Conservation (phyloP, 2,888 invertebrate genomes). For the Dryobotodes eremita region DNA sequence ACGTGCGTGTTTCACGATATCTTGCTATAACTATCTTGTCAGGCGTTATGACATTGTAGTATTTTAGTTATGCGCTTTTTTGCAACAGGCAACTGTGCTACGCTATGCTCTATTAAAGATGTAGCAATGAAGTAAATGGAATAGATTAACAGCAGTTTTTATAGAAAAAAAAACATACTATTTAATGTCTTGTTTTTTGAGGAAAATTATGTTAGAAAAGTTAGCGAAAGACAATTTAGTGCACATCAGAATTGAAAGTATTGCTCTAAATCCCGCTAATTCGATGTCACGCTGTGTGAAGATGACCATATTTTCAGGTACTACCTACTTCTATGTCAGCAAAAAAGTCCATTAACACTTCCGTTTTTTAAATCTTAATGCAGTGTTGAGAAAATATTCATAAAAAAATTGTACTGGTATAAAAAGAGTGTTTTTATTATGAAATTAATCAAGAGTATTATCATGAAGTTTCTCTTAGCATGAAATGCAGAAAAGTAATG, state of each 20-base stretch:
- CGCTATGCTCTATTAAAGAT: constrained; percentile 60
- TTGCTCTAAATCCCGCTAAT: constrained; percentile 8
- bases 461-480: too few relatives aligned
- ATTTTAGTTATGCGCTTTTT: constrained; percentile 43
- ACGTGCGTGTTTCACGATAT: constrained; percentile 28
- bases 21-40: constrained; percentile 41
- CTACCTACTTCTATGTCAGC: neutral
- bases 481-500: too few relatives aligned
- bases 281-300: neutral
- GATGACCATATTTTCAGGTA: neutral
- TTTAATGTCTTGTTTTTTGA: constrained; percentile 23
- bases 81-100: constrained; percentile 43
- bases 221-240: neutral
- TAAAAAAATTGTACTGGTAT: neutral
- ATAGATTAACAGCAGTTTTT: constrained; percentile 31
- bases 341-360: too few relatives aligned
- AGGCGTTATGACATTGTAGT: constrained; percentile 55
- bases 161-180: constrained; percentile 7
- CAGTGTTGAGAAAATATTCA: neutral
- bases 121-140: constrained; percentile 44
- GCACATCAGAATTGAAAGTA: neutral
- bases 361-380: neutral
- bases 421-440: neutral
- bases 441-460: too few relatives aligned
- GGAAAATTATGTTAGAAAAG: constrained; percentile 28